Percentiles rank a stretch among this genome's conserved stretches.
Conservation (phyloP, 1,140 invertebrate genomes). For the Sogatella furcifera region DNA sequence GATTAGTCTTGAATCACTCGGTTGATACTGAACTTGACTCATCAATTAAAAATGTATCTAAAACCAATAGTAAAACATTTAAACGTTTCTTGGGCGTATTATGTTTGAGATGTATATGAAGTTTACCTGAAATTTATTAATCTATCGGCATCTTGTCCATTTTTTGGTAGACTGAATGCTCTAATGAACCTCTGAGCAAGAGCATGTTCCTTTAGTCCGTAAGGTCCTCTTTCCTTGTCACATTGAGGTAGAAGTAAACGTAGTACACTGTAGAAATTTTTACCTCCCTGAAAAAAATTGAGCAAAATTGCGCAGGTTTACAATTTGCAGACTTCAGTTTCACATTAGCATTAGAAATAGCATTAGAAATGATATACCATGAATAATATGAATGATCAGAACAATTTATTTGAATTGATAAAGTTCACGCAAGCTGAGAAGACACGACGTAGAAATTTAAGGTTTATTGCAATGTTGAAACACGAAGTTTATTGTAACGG, state of each 20-base stretch:
- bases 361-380: no score
- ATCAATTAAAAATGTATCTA: not conserved
- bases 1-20: no score
- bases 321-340: no score
- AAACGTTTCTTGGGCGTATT: not conserved
- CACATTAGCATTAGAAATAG: no score
- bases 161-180: slow-evolving; percentile 51
- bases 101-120: not conserved
- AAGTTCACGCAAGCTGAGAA: no score
- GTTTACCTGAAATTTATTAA: slow-evolving; percentile 47
- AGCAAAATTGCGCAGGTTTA: no score
- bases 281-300: slow-evolving; percentile 25
- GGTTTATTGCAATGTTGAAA: no score
- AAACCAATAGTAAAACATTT: not conserved
- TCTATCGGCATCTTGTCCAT: slow-evolving; percentile 50
- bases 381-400: no score
- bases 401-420: no score
- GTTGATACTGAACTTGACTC: not conserved
- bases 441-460: no score
- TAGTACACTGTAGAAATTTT: slow-evolving; percentile 56
- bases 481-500: no score
- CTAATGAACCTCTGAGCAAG: slow-evolving; percentile 54
- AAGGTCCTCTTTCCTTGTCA: slow-evolving; percentile 50
- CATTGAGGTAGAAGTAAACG: slow-evolving; percentile 57
- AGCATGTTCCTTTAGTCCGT: slow-evolving; percentile 52